Percentiles rank a stretch among this genome's conserved stretches.
Conservation (phyloP, 1,140 invertebrate species). For the Aphaenogaster ashmeadi region DNA sequence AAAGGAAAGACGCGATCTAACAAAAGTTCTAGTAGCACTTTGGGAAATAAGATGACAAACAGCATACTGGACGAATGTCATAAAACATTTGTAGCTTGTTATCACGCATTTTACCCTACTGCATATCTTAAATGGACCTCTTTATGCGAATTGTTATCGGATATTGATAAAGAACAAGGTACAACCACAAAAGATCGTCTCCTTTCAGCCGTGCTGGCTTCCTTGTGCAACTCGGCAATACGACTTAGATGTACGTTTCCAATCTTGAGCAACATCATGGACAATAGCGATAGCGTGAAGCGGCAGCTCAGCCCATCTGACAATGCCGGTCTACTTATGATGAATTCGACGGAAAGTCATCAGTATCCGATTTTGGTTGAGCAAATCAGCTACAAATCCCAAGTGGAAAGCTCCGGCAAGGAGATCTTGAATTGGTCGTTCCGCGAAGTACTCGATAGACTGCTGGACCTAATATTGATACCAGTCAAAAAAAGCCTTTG, state of each 20-base stretch:
- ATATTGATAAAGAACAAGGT: conserved; percentile 90
- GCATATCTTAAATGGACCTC: conserved; percentile 97
- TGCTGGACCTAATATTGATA: conserved; percentile 93
- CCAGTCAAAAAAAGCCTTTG: conserved; percentile 91
- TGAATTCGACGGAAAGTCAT: conserved; percentile 91
- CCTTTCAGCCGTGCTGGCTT: conserved; percentile 93
- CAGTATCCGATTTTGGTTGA: conserved; percentile 94
- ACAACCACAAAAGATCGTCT: conserved; percentile 89
- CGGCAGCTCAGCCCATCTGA: conserved; percentile 90
- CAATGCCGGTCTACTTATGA: conserved; percentile 90
- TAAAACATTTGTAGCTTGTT: conserved; percentile 96
- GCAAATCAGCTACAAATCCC: conserved; percentile 92
- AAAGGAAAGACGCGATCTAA: conserved; percentile 80
- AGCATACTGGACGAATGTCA: conserved; percentile 96
- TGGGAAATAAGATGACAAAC: conserved; percentile 87
- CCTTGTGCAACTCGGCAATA: conserved; percentile 93
- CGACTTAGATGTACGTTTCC: conserved; percentile 93
- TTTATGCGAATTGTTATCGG: conserved; percentile 94
- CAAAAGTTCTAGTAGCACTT: conserved; percentile 76
- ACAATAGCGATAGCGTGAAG: conserved; percentile 87
- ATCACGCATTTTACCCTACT: conserved; percentile 98
- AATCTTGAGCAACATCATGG: conserved; percentile 88
- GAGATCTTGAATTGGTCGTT: conserved; percentile 91
- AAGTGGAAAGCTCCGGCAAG: conserved; percentile 83
- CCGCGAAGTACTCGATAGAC: conserved; percentile 93